Percentiles rank a stretch among this genome's conserved stretches.
phyloP scores from a whole-genome alignment of 2,888 invertebrate species.

The Schrankia costaestrigalis region DNA sequence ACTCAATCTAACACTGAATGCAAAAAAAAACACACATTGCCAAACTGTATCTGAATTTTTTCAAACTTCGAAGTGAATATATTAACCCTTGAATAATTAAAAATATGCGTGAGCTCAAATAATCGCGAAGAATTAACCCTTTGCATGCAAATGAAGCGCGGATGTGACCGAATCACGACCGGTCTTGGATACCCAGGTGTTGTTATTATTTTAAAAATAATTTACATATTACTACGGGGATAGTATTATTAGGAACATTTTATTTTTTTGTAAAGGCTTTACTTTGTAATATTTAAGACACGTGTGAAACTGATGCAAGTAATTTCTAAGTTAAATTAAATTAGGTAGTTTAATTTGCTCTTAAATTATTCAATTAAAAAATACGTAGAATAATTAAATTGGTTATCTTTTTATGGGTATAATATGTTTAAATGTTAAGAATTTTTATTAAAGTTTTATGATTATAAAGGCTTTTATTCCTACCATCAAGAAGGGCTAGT shows the following conservation, averaged over 20 bases:
- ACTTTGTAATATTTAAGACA: constrained; percentile 7
- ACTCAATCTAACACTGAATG: constrained; percentile 60
- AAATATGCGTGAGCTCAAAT: constrained; percentile 77
- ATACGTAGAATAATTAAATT: not conserved
- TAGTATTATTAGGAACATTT: constrained; percentile 23
- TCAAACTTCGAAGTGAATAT: constrained; percentile 61
- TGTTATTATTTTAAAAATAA: constrained; percentile 59
- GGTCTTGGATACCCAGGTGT: constrained; percentile 65
- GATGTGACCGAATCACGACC: constrained; percentile 62
- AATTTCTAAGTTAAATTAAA: too few relatives aligned
- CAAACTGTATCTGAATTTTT: constrained; percentile 55
- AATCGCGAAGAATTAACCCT: constrained; percentile 77
- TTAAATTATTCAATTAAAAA: constrained; percentile 1
- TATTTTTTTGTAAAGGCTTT: too few relatives aligned
- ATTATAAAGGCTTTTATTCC: too few relatives aligned
- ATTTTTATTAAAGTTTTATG: too few relatives aligned
- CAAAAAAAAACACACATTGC: constrained; percentile 49
- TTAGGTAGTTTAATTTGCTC: too few relatives aligned
- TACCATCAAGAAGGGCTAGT: too few relatives aligned
- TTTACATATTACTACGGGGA: constrained; percentile 37
- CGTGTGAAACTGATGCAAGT: constrained; percentile 3
- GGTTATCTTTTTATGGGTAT: too few relatives aligned
- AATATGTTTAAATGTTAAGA: too few relatives aligned
- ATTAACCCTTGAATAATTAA: constrained; percentile 81
- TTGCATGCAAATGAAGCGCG: constrained; percentile 69